Evolutionary conservation across 2,113 vertebrate genomes (phyloP).

Genomic region (Spilogale gracilis): DNA sequence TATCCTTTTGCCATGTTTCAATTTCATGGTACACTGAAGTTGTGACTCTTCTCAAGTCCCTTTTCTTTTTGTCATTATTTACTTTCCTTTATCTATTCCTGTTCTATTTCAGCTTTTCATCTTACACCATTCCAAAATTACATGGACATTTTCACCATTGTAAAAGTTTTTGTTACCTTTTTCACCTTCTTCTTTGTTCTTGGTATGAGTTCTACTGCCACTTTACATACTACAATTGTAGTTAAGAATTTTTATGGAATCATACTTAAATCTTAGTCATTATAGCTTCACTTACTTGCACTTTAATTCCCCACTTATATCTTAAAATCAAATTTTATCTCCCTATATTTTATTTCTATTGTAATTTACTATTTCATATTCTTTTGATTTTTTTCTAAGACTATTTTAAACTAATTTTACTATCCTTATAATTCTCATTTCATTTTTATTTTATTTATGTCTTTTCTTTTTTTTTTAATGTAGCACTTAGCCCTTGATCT

Average conservation of each 20-base stretch:
- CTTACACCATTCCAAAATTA: constrained; percentile 62
- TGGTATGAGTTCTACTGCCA: not conserved
- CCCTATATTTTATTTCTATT: constrained; percentile 50
- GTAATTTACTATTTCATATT: not conserved
- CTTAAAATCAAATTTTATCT: constrained; percentile 56
- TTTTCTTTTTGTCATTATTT: constrained; percentile 83
- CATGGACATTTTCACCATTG: constrained; percentile 61
- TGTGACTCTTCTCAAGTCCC: constrained; percentile 68
- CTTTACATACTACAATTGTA: constrained; percentile 12
- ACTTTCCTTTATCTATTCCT: constrained; percentile 80
- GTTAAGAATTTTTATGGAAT: constrained; percentile 38
- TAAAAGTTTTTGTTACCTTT: constrained; percentile 51
- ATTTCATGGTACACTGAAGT: constrained; percentile 85
- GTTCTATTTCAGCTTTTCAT: constrained; percentile 79
- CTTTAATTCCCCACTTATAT: constrained; percentile 52
- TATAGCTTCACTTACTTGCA: constrained; percentile 33
- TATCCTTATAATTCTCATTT: constrained; percentile 40
- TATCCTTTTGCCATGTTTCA: constrained; percentile 79
- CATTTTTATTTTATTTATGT: not conserved
- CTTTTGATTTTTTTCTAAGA: constrained; percentile 54
- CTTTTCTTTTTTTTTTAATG: not conserved
- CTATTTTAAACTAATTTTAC: constrained; percentile 58
- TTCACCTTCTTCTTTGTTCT: constrained; percentile 26
- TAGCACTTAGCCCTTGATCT: not conserved
- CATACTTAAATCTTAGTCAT: not conserved